Evolutionary conservation across 2,888 invertebrate species (phyloP), one percentile per base, ranked within the genome.

Genomic region (Boloria selene): DNA sequence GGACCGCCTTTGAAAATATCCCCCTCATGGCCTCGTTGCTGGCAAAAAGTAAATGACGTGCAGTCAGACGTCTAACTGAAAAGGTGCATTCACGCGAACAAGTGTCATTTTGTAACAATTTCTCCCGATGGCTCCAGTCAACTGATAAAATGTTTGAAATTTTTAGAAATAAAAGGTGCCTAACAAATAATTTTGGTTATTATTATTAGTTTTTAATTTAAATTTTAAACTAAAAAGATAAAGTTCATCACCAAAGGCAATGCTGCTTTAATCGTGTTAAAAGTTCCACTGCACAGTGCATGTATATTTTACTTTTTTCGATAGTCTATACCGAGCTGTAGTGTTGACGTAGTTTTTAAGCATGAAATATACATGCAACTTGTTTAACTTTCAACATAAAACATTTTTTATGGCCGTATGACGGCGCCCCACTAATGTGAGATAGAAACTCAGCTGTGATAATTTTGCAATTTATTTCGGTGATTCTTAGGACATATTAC

Each of bases 11-110:
- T 69, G 67, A 65, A 68, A 65, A 53, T 60, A 31, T 64, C 56
- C 45, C 51, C 66, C 65, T 65, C 64, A 55, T 58, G 61, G 65
- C 62, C 67, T 69, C 64, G 77, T 44, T 76, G 75, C 74, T 66
- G 71, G 72, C 73, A 75, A 77, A 76, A 78, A 77, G 77, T 77
- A 82, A 81, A 78, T 79, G 80, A 78, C 77, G 78, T 77, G 75
- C 77, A 75, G 71, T 73, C 69, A 70, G 68, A 68, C 64, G 69
- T 64, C 61, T 65, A 64, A 69, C 64, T 64, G 47, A 54, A 62
- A 68, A 66, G 64, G 59, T 59, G 58, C 65, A 61, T 70, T 70
- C 68, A 68, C 65, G 54, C 50, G 61, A 22, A 22, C 22, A 42
- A 62, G 31, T 51, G 47, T 58, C 52, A 44, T 59, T 63, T 51